Base-by-base conservation (phyloP, 2,888 invertebrate genomes). In the Morpho helenor region DNA sequence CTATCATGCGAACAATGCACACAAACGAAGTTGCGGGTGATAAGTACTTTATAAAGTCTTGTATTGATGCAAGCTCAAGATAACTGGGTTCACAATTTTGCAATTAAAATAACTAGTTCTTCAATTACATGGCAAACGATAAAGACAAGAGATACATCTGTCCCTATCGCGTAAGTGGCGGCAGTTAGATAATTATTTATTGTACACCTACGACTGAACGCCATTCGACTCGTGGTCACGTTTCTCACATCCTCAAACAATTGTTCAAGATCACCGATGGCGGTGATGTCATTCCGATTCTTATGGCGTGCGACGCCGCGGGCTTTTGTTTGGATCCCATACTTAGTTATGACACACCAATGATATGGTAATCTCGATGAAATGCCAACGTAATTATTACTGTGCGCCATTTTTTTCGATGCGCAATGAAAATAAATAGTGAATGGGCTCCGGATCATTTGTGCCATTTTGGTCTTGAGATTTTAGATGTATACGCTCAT, bases 181-280 rank as follows among this genome's bases (percentile, higher is more conserved):
- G n/a, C 49, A 54, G 43, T 43, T 43, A 41, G 39, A 54, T 57
- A 51, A 54, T 54, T 54, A 56, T 31, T 31, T 31, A 31, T 31
- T 31, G 3, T 50, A 56, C 52, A 56, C 46, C 49, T 50, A 51
- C 9, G 40, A 53, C 9, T 31, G 43, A 8, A 47, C 46, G 52
- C 39, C 56, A 56, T 61, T 64, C 53, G 59, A 42, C 57, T 50
- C 51, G 52, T 53, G 53, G 56, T 66, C 65, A 64, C 64, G 64
- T 66, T 62, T 47, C 49, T 48, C 50, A 56, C 63, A 62, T 65
- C 60, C 60, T 60, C 54, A 41, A 49, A 58, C 65, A 61, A 61
- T 63, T 52, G 57, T 52, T 53, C 59, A 16, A 52, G 53, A 58
- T 40, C 56, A 49, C 53, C 49, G 23, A 49, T 8, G 8, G 8